Evolutionary conservation across 2,888 invertebrate species (phyloP).

Genomic region (Mesorhabditis sp.): DNA sequence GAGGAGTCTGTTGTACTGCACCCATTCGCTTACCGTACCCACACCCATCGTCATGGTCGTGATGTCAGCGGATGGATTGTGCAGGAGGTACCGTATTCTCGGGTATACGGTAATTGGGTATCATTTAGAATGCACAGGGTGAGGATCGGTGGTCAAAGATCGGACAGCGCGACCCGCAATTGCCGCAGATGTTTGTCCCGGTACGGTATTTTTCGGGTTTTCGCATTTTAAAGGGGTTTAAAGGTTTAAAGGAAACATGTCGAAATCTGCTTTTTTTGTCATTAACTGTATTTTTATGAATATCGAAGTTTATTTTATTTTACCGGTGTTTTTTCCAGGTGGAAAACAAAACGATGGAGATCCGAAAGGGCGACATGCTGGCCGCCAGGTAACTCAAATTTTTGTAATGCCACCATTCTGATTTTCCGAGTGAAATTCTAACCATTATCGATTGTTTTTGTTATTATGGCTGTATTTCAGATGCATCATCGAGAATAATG

Average conservation of each 20-base stretch:
- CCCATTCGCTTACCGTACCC: constrained; percentile 92
- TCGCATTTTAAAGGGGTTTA: neutral
- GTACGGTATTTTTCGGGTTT: constrained; percentile 59
- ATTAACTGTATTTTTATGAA: no score
- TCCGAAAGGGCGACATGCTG: constrained; percentile 29
- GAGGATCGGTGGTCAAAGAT: constrained; percentile 75
- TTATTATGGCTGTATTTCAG: constrained; percentile 14
- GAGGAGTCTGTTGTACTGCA: constrained; percentile 73
- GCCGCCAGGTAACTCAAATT: constrained; percentile 19
- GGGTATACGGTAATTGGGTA: neutral
- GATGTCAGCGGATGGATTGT: constrained; percentile 53
- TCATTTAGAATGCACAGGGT: constrained; percentile 21
- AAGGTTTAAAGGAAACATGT: neutral
- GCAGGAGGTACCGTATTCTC: constrained; percentile 25
- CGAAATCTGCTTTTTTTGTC: no score
- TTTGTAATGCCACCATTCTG: neutral
- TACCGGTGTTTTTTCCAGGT: neutral
- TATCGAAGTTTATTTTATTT: no score
- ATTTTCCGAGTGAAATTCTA: no score
- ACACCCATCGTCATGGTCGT: constrained; percentile 70
- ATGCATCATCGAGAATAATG: constrained; percentile 54
- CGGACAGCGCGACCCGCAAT: constrained; percentile 80
- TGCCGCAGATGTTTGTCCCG: constrained; percentile 90
- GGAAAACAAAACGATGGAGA: neutral
- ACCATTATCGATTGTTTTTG: neutral